Evolutionary conservation across 2,797 vertebrate genomes (phyloP).

Genomic region (Fratercula arctica): DNA sequence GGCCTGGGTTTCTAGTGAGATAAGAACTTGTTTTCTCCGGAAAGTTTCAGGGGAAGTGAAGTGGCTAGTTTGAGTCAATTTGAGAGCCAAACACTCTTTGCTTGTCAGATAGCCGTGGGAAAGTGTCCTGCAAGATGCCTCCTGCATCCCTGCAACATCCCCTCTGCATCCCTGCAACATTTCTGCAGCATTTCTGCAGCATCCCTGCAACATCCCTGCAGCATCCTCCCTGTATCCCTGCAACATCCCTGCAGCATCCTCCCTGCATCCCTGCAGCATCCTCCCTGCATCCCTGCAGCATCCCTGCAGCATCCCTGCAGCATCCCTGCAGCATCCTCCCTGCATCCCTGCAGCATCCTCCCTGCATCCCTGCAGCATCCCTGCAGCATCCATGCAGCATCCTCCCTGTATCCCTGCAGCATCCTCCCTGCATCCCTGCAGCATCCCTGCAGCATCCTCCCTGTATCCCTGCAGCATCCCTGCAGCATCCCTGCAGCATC

Average conservation of each 20-base stretch:
- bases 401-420: background rate
- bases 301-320: too few species aligned
- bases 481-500: background rate
- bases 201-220: background rate
- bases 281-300: too few species aligned
- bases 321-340: too few species aligned
- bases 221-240: background rate
- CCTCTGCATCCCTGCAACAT: too few species aligned
- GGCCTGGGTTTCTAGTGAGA: background rate
- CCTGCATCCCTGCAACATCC: background rate
- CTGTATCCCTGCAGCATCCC: background rate
- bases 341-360: background rate
- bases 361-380: too few species aligned
- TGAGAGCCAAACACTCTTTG: background rate
- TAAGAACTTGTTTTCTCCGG: background rate
- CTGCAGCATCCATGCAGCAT: too few species aligned
- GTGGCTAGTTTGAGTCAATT: background rate
- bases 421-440: background rate
- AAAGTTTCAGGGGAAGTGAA: slow-evolving; percentile 29
- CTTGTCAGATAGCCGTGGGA: background rate
- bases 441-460: background rate
- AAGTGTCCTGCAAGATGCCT: background rate
- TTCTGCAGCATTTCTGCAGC: too few species aligned
- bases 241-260: background rate
- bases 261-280: background rate